Percentiles rank a stretch among this genome's conserved stretches.
phyloP scores from a whole-genome alignment of 2,113 vertebrate species.

The Cyanistes caeruleus region DNA sequence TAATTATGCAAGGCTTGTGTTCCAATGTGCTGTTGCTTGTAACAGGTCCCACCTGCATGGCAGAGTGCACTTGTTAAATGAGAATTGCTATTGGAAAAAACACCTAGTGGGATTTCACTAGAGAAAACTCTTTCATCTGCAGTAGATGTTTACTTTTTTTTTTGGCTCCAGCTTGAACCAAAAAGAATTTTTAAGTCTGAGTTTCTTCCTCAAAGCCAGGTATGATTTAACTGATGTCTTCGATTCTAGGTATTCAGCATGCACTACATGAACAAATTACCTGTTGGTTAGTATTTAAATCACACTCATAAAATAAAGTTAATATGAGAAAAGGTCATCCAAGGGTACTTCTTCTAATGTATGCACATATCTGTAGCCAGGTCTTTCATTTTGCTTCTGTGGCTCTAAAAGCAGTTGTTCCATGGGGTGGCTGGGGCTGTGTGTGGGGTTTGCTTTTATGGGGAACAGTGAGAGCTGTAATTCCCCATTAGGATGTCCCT shows the following conservation, averaged over 20 bases:
- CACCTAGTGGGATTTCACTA: constrained; percentile 73
- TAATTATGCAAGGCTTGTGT: constrained; percentile 71
- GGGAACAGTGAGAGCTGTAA: neutral
- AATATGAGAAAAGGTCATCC: neutral
- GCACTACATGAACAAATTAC: neutral
- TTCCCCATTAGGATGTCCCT: accelerated
- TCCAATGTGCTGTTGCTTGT: constrained; percentile 65
- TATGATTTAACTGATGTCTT: neutral
- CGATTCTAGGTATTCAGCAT: neutral
- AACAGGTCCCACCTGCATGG: constrained; percentile 71
- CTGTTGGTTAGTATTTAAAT: constrained; percentile 33
- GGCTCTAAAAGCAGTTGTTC: neutral
- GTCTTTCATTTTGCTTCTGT: neutral
- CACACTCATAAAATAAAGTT: neutral
- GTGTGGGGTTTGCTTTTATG: neutral
- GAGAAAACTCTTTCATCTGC: constrained; percentile 65
- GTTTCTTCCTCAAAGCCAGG: neutral
- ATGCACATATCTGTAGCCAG: accelerated
- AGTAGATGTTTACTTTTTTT: constrained; percentile 45
- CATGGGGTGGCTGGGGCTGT: neutral
- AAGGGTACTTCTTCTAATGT: neutral
- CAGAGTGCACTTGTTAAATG: constrained; percentile 78
- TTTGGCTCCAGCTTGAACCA: constrained; percentile 61
- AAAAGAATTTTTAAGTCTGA: constrained; percentile 53
- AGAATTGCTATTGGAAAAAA: constrained; percentile 69